Percentiles rank a stretch among this genome's conserved stretches.
phyloP scores from a whole-genome alignment of 2,888 invertebrate species.

The Pegoplata infirma region DNA sequence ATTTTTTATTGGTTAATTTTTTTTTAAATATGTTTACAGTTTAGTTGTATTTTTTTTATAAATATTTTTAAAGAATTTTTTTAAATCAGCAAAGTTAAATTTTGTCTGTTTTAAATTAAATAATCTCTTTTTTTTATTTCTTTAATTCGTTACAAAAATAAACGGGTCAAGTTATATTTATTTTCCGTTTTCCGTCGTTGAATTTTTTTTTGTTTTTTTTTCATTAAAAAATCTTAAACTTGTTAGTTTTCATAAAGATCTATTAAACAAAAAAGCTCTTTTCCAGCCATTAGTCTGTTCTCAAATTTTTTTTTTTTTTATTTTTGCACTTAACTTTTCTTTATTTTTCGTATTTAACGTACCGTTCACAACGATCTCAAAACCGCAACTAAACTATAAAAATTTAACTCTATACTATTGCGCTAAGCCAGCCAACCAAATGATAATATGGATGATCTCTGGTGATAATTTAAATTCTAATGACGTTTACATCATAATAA shows the following conservation, averaged over 20 bases:
- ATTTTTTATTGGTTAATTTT: no score
- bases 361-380: conserved; percentile 70
- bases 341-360: conserved; percentile 54
- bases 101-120: conserved; percentile 11
- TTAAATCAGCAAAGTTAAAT: conserved; percentile 4
- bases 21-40: no score
- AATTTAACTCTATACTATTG: conserved; percentile 4
- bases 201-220: neutral
- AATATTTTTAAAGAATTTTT: neutral
- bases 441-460: conserved; percentile 58
- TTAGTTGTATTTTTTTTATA: neutral
- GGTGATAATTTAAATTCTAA: conserved; percentile 53
- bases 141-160: conserved; percentile 7
- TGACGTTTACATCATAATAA: conserved; percentile 27
- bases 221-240: neutral
- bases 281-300: conserved; percentile 1
- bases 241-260: conserved; percentile 36
- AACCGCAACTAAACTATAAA: conserved; percentile 69
- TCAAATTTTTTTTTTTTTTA: neutral
- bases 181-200: neutral
- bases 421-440: neutral
- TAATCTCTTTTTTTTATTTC: conserved; percentile 11
- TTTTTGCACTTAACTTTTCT: conserved; percentile 34
- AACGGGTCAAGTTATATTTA: conserved; percentile 41
- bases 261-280: conserved; percentile 35